Evolutionary conservation across 2,888 invertebrate genomes (phyloP), one percentile per base, ranked within the genome.

Genomic region (Hylaea fasciaria): DNA sequence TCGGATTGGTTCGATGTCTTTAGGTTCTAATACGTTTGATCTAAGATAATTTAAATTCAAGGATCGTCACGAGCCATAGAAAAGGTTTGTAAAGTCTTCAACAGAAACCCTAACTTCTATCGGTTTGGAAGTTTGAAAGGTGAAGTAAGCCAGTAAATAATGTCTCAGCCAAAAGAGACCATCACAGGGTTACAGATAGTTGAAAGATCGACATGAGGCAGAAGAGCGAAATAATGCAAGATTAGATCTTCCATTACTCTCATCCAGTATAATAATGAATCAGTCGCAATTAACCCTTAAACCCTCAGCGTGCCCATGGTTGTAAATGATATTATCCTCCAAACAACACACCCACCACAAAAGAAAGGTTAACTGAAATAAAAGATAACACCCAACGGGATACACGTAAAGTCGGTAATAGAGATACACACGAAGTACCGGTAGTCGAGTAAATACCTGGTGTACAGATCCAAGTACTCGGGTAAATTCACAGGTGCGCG

Each of bases 401-500:
- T 52, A 43, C 48, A 52, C 55, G 51, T 56, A 56, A 35, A 45
- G 32, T 53, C 47, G 49, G 50, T 35, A 46, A 37, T 60, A 46
- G 59, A 60, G 46, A 66, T 57, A 53, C 48, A 53, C 29, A 44
- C 48, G 39, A 62, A 60, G 62, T 50, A 46, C 62, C 56, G 48
- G 52, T 56, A 55, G 54, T 9, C 32, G 5, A 32, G 9, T 32
- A 32, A 32, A 32, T 32, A 32, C 32, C 7, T 32, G 32, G 32
- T 32, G 32, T 32, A 32, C 32, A 32, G 32, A 32, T 32, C 7
- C 9, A 32, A 32, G 32, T 32, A 9, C 32, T 10, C 5, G 39
- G 9, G 41, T 32, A 73, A 76, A 77, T 76, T 78, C 73, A 71
- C 77, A 78, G 76, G 76, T 80, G 76, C 76, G 69, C 73, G 70